Base-by-base conservation (phyloP, 2,888 invertebrate species). In the Phragmatobia fuliginosa region DNA sequence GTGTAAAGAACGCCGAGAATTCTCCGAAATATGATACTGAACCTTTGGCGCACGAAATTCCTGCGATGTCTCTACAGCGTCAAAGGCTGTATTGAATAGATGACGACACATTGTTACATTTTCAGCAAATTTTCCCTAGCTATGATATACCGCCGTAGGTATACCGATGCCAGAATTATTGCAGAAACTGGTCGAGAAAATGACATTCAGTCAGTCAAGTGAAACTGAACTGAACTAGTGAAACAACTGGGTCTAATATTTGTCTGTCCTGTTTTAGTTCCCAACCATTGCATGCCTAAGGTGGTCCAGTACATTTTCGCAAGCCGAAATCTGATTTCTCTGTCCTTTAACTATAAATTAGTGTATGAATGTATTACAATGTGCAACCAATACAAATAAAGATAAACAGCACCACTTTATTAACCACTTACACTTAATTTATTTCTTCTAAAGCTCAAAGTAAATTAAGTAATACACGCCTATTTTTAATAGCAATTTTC, bases 1-100 rank as follows among this genome's bases (percentile, higher is more conserved):
- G 7, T 62, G 61, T 62, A 62, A 62, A 38, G 38, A 38, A 38
- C 38, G 61, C 36, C 7, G 61, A 62, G 38, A 62, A 28, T 62
- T 62, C 28, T 11, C 16, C n/a, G n/a, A 61, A 61, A 25, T 25
- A 36, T 61, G 25, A n/a, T 61, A 25, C 38, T 33, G 1, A 36
- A 10, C 33, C 61, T 1, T 25, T 38, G 25, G 14, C 36, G 62
- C 28, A 62, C 38, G n/a, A 38, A 62, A 62, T 62, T 41, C 62
- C 41, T 38, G 28, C 41, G 5, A 62, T 62, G 36, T 25, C 38
- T 61, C 38, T n/a, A 33, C 25, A 62, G 33, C 38, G 36, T 62
- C 62, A 38, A 38, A 61, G 25, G 33, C 33, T 41, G 41, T 16
- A 33, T 33, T 33, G n/a, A 60, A 33, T 33, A 60, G 60, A 18